A percentile compares a stretch with the other conserved stretches of the same genome.
phyloP scores from a whole-genome alignment of 2,797 vertebrate species.

The Melanotaenia maccullochi region DNA sequence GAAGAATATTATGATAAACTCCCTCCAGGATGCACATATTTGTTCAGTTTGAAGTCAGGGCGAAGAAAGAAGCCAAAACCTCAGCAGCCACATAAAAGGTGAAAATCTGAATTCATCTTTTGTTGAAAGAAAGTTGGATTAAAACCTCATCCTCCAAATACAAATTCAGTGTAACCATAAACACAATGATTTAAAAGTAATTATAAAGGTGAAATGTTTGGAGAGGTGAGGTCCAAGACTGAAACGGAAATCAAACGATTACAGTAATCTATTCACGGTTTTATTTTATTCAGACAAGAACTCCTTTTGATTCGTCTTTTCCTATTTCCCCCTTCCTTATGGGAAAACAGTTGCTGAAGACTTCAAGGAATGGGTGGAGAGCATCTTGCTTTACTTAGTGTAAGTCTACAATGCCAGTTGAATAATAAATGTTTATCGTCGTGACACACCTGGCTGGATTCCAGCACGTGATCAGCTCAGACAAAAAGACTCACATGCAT shows the following conservation, averaged over 20 bases:
- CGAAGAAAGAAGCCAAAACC: neutral
- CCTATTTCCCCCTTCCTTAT: neutral
- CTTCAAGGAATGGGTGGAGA: neutral
- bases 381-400: neutral
- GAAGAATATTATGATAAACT: neutral
- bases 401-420: neutral
- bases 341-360: neutral
- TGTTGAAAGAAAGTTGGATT: neutral
- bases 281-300: too few species aligned
- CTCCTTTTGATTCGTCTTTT: neutral
- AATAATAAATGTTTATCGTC: neutral
- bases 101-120: neutral
- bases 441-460: neutral
- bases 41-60: neutral
- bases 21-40: neutral
- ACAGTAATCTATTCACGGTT: too few species aligned
- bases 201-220: too few species aligned
- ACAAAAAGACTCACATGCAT: neutral
- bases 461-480: neutral
- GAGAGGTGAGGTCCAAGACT: slow-evolving; percentile 17
- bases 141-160: neutral
- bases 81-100: neutral
- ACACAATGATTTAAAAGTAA: too few species aligned
- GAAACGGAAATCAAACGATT: slow-evolving; percentile 40
- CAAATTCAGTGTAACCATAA: neutral